Percentiles rank a stretch among this genome's conserved stretches.
Conservation (phyloP, 2,797 vertebrate species). For the Smutsia temminckii region DNA sequence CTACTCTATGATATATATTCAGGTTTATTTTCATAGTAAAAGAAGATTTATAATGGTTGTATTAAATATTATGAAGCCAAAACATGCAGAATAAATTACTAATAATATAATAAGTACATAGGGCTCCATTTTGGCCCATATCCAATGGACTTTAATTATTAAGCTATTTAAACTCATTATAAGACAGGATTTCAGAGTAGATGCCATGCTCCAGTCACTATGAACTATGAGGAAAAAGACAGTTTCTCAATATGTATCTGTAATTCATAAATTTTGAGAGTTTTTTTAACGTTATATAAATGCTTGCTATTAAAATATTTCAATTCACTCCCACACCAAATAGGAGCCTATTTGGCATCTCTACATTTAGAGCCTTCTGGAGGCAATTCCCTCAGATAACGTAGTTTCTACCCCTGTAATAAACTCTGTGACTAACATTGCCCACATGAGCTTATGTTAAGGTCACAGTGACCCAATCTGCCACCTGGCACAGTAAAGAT, state of each 20-base stretch:
- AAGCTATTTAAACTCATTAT: not conserved
- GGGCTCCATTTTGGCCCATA: not conserved
- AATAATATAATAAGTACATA: slow-evolving; percentile 23
- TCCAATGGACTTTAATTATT: slow-evolving; percentile 5
- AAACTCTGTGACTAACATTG: not conserved
- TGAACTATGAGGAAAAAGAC: slow-evolving; percentile 21
- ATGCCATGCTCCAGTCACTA: not conserved
- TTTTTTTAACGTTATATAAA: slow-evolving; percentile 13
- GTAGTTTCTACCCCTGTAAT: not conserved
- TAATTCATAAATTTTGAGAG: not conserved
- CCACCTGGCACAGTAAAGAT: not conserved
- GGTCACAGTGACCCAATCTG: not conserved
- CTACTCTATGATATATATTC: not conserved
- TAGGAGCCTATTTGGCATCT: not conserved
- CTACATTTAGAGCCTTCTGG: not conserved
- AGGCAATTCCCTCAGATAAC: not conserved
- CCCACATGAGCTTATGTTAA: not conserved
- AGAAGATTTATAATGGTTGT: not conserved
- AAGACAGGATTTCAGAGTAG: slow-evolving; percentile 1
- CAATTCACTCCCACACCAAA: not conserved
- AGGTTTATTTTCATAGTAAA: slow-evolving; percentile 23
- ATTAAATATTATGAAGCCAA: slow-evolving; percentile 36
- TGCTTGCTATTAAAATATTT: slow-evolving; percentile 38
- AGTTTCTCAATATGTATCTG: slow-evolving; percentile 16
- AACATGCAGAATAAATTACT: not conserved